Percentiles rank a stretch among this genome's conserved stretches.
Evolutionary conservation across 2,797 vertebrate genomes (phyloP).

Genomic region (Aythya fuligula): DNA sequence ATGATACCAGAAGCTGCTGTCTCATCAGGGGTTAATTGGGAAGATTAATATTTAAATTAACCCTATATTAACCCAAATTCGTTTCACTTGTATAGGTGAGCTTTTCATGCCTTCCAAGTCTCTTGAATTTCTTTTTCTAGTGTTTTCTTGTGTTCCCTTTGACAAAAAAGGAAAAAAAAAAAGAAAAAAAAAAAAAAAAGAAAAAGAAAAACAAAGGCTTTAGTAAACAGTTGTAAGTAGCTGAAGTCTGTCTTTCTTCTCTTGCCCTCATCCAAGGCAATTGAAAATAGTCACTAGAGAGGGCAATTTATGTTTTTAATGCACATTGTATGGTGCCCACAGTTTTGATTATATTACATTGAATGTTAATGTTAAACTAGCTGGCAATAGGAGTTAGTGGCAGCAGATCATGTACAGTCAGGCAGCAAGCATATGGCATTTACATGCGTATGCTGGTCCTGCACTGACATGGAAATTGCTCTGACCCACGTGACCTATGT

Average conservation of each 20-base stretch:
- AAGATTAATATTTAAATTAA: neutral
- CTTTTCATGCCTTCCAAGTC: neutral
- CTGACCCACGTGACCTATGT: neutral
- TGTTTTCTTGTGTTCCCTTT: neutral
- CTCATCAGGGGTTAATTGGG: neutral
- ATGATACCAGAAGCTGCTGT: neutral
- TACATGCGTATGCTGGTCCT: neutral
- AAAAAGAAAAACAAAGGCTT: neutral
- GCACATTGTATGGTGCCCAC: neutral
- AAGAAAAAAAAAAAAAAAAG: neutral
- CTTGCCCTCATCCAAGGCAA: neutral
- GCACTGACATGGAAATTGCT: neutral
- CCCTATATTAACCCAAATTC: neutral
- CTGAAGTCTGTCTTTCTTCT: neutral
- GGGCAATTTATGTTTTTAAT: slow-evolving; percentile 2
- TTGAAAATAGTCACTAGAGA: neutral
- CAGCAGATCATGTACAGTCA: neutral
- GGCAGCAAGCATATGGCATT: neutral
- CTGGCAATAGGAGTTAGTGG: neutral
- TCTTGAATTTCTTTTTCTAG: neutral
- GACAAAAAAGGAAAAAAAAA: neutral
- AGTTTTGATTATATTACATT: neutral
- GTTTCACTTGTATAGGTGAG: neutral
- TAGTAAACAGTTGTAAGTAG: neutral
- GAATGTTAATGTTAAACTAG: slow-evolving; percentile 20